Conservation (phyloP, 1,140 invertebrate species). For the Heliconius hewitsoni region DNA sequence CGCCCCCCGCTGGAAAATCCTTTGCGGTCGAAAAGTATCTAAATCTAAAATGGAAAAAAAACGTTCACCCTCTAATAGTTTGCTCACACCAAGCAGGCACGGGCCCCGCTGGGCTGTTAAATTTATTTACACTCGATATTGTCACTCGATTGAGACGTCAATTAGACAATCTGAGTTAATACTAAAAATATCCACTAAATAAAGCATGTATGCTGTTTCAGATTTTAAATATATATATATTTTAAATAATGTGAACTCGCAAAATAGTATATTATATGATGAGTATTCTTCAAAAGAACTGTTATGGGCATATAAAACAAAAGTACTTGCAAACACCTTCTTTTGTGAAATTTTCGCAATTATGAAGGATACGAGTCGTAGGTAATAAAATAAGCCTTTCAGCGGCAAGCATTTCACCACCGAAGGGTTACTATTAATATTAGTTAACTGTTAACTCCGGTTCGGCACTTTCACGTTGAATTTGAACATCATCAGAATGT, state of each 20-base stretch:
- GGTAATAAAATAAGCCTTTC: conserved; percentile 72
- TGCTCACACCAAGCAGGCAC: conserved; percentile 48
- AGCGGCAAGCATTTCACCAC: conserved; percentile 59
- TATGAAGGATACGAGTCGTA: conserved; percentile 64
- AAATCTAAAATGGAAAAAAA: conserved; percentile 54
- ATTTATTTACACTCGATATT: conserved; percentile 54
- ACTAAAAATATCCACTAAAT: neutral
- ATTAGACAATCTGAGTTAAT: conserved; percentile 32
- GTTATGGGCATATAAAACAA: conserved; percentile 58
- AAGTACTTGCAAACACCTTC: conserved; percentile 53
- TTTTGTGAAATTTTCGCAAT: conserved; percentile 50
- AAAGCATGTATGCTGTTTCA: too few relatives aligned
- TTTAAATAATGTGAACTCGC: too few relatives aligned
- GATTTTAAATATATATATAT: neutral
- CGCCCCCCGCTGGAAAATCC: conserved; percentile 62
- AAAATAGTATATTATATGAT: conserved; percentile 24
- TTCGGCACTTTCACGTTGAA: conserved; percentile 60
- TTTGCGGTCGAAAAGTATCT: conserved; percentile 78
- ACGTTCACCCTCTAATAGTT: conserved; percentile 45
- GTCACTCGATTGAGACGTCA: conserved; percentile 46
- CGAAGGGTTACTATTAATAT: conserved; percentile 74
- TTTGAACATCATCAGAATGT: conserved; percentile 46
- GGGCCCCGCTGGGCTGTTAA: conserved; percentile 58
- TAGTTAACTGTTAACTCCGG: conserved; percentile 57
- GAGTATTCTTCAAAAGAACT: conserved; percentile 35